Conservation (phyloP, 1,140 invertebrate genomes). For the Ips nitidus region DNA sequence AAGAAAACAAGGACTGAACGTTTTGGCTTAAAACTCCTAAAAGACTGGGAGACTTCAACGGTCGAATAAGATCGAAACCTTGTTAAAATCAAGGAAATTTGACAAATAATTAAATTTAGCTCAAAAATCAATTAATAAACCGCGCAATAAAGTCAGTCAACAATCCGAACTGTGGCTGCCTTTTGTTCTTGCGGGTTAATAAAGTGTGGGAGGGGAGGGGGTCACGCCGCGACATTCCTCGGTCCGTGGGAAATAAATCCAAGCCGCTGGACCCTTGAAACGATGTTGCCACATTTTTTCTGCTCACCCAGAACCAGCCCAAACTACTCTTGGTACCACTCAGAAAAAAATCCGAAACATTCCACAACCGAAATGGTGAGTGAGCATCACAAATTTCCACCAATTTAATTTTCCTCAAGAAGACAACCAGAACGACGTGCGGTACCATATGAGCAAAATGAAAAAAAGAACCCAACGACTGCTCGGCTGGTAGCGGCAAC, state of each 20-base stretch:
- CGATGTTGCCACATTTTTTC: slow-evolving; percentile 17
- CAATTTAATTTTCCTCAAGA: neutral
- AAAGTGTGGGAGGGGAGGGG: slow-evolving; percentile 37
- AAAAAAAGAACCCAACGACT: neutral
- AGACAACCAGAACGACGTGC: no score
- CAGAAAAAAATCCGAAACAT: neutral
- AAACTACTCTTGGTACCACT: neutral
- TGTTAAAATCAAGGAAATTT: neutral
- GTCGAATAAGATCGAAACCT: neutral
- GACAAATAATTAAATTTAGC: neutral
- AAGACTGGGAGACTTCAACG: no score
- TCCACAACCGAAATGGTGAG: neutral
- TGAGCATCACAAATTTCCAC: neutral
- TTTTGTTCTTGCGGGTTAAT: slow-evolving; percentile 46
- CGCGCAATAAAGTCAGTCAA: slow-evolving; percentile 31
- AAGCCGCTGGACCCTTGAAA: slow-evolving; percentile 38
- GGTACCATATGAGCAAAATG: neutral
- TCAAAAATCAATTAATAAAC: slow-evolving; percentile 18
- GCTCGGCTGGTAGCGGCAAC: slow-evolving; percentile 1
- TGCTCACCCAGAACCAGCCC: neutral
- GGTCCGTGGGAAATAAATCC: slow-evolving; percentile 46
- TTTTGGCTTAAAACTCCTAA: no score
- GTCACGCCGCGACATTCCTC: slow-evolving; percentile 44
- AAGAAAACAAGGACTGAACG: no score
- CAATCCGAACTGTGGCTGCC: slow-evolving; percentile 37